Evolutionary conservation across 2,113 vertebrate species (phyloP).

Genomic region (Xyliphius kryptos): DNA sequence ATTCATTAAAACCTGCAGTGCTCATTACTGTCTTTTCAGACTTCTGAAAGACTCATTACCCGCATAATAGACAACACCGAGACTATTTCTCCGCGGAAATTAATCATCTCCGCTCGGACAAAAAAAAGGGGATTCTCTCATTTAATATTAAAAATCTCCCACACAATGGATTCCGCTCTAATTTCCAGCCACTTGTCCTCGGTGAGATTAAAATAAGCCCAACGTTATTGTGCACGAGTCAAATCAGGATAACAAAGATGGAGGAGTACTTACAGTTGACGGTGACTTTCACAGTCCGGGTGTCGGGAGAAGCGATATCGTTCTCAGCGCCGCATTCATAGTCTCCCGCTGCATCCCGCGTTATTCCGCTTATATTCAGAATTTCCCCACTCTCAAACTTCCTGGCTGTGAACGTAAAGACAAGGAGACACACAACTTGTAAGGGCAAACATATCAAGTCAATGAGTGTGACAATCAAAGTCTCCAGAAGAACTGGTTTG

Average conservation of each 20-base stretch:
- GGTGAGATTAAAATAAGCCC: slow-evolving; percentile 9
- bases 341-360: slow-evolving; percentile 89
- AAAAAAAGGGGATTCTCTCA: slow-evolving; percentile 70
- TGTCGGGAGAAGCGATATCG: slow-evolving; percentile 87
- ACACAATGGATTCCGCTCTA: slow-evolving; percentile 38
- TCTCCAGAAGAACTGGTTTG: too few species aligned
- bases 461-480: too few species aligned
- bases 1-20: slow-evolving; percentile 68
- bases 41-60: slow-evolving; percentile 77
- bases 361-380: slow-evolving; percentile 92
- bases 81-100: slow-evolving; percentile 66
- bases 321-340: slow-evolving; percentile 95
- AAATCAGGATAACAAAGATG: slow-evolving; percentile 22
- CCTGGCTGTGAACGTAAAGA: slow-evolving; percentile 65
- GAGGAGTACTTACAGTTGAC: slow-evolving; percentile 91
- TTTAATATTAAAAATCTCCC: slow-evolving; percentile 67
- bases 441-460: too few species aligned
- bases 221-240: slow-evolving; percentile 17
- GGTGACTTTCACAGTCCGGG: slow-evolving; percentile 88
- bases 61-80: slow-evolving; percentile 73
- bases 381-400: slow-evolving; percentile 91
- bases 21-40: slow-evolving; percentile 72
- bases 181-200: slow-evolving; percentile 33
- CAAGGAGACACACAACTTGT: slow-evolving; percentile 9
- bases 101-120: slow-evolving; percentile 64